phyloP scores from a whole-genome alignment of 2,888 invertebrate genomes.

The Gortyna flavago region DNA sequence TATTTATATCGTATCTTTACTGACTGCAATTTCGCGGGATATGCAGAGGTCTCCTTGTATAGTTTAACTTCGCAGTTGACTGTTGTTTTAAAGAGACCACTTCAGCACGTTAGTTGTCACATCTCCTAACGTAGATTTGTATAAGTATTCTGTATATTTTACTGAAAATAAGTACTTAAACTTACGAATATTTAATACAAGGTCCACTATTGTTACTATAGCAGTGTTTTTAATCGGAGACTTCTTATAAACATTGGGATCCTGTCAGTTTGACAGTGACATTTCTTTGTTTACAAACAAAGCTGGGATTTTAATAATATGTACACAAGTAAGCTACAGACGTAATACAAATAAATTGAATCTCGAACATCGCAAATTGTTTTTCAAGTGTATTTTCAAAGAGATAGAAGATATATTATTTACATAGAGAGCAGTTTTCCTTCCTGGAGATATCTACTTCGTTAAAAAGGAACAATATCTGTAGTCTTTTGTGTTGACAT shows the following conservation, averaged over 20 bases:
- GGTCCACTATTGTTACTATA: not conserved
- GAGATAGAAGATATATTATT: not conserved
- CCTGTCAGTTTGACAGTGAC: conserved; percentile 1
- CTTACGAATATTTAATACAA: not conserved
- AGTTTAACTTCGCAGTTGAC: not conserved
- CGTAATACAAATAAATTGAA: not conserved
- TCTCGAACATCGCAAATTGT: not conserved
- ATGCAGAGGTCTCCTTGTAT: not conserved
- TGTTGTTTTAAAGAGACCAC: not conserved
- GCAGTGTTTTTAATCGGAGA: not conserved
- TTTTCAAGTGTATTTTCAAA: not conserved
- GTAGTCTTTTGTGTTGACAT: not conserved
- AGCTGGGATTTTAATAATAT: not conserved
- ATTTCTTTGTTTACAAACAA: not conserved
- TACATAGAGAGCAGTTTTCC: not conserved
- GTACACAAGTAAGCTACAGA: not conserved
- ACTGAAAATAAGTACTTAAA: not conserved
- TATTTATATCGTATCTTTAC: conserved; percentile 33
- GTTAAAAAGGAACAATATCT: not conserved
- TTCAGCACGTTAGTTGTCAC: not conserved
- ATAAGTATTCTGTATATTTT: no score
- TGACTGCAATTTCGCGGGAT: not conserved
- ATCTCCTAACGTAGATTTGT: not conserved
- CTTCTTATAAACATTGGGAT: not conserved
- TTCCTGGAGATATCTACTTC: not conserved